Base-by-base conservation (phyloP, 2,113 vertebrate genomes). In the Coregonus clupeaformis region DNA sequence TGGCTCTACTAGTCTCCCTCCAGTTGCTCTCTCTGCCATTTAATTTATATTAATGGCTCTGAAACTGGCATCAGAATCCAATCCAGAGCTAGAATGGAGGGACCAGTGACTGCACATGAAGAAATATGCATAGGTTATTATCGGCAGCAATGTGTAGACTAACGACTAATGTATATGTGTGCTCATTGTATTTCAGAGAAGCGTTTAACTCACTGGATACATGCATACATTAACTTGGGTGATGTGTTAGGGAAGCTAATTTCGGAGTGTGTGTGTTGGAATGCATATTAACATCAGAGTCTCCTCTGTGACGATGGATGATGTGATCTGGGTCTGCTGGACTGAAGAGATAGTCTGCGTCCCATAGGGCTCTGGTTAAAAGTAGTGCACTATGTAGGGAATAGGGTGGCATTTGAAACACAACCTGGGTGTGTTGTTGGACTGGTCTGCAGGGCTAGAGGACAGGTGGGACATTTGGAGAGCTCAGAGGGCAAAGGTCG, bases 21-120 rank as follows among this genome's bases (percentile, higher is more conserved):
- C 89, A 89, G 85, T 90, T 86, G 86, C 87, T 90, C 85, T 90
- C 68, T 72, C 88, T 81, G 85, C 85, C 89, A 88, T 86, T 92
- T 93, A 92, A 93, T 93, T 91, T 94, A 91, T 92, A 93, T 94
- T 94, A 93, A 93, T 93, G 90, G 86, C 90, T 88, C 82, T 87
- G 87, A 89, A 89, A 92, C 89, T 87, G 87, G 79, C 80, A 80
- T 88, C 87, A 59, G 59, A 89, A 88, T 89, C 87, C 85, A 89
- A 90, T 91, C 81, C 76, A 76, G 69, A 27, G 85, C 73, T 82
- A 75, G 84, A 85, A 18, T 69, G 59, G 81, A 18, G 79, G 69
- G 76, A 80, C 68, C 77, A 47, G 80, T 81, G 80, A 85, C 85
- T 63, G 71, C 87, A 86, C 88, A 88, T 73, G 80, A 89, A 85